phyloP scores from a whole-genome alignment of 1,140 invertebrate genomes.

The Panagrolaimus sp. region DNA sequence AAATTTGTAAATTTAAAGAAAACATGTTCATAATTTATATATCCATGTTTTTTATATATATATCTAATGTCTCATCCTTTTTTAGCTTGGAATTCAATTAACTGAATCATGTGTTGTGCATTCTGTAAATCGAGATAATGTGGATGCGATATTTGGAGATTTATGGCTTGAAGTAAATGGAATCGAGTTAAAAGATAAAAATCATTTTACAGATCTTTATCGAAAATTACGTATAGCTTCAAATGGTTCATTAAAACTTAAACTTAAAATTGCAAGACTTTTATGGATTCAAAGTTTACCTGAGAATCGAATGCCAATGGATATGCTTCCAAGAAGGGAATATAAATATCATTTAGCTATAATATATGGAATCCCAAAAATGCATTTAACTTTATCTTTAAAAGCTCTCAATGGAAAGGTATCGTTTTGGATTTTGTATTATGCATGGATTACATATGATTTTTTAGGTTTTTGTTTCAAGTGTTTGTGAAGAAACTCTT shows the following conservation, averaged over 20 bases:
- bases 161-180: constrained; percentile 10
- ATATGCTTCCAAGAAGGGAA: background rate
- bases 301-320: background rate
- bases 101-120: background rate
- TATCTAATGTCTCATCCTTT: background rate
- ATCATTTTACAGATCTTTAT: constrained; percentile 2
- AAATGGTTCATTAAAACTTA: constrained; percentile 10
- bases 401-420: constrained; percentile 14
- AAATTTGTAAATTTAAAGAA: no score
- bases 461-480: constrained; percentile 1
- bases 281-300: background rate
- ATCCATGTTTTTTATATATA: no score
- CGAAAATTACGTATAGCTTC: background rate
- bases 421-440: background rate
- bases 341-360: constrained; percentile 2
- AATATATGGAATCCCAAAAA: constrained; percentile 12
- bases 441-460: background rate
- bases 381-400: background rate
- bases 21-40: no score
- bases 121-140: constrained; percentile 1
- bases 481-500: constrained; percentile 1
- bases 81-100: constrained; percentile 9
- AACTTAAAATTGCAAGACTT: background rate
- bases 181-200: background rate
- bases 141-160: background rate